These are phyloP conservation scores for Leptonema lineaticorne DNA, from an alignment of 1,140 invertebrate species.

Conservation along the genomic window DNA sequence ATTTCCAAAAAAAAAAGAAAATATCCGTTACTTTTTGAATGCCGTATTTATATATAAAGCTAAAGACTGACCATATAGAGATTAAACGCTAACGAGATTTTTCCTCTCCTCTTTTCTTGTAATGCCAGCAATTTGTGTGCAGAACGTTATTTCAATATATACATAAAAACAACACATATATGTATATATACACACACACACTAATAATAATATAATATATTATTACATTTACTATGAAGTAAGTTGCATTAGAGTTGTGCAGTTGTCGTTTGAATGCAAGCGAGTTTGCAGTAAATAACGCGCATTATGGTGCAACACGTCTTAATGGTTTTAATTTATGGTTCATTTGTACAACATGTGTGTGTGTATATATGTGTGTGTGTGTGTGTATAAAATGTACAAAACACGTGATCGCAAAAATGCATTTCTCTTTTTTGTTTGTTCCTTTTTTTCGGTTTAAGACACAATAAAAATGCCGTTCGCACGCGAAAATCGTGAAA, in stretches of 20 bases:
- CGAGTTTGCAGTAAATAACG: conserved; percentile 29
- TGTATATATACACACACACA: background rate
- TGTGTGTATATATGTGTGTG: too few species aligned
- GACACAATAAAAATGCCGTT: conserved; percentile 3
- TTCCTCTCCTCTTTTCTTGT: background rate
- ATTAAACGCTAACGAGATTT: too few species aligned
- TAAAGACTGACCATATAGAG: too few species aligned
- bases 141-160: background rate
- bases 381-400: too few species aligned
- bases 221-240: too few species aligned
- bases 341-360: conserved; percentile 28
- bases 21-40: too few species aligned
- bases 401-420: background rate
- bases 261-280: conserved; percentile 25
- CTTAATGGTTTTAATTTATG: conserved; percentile 36
- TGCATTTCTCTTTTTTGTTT: too few species aligned
- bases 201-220: background rate
- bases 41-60: too few species aligned
- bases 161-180: too few species aligned
- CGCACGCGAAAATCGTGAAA: background rate
- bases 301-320: conserved; percentile 33
- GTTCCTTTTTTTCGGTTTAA: background rate
- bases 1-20: too few species aligned
- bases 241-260: background rate
- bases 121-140: background rate